Base-by-base conservation (phyloP, 2,888 invertebrate genomes). In the Podotricha telesiphe region DNA sequence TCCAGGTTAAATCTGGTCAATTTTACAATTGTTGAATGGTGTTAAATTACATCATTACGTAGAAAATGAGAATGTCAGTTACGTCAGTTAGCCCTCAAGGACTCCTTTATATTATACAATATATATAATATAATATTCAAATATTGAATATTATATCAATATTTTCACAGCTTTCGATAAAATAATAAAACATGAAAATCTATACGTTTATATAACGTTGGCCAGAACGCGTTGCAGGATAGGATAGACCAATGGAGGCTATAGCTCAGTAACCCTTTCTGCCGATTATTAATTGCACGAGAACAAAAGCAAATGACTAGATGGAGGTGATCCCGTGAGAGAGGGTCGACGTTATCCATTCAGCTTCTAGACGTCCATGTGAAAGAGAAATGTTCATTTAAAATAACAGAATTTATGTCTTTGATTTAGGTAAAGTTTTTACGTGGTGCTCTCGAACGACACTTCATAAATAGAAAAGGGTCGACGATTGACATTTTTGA, bases 221-320 rank as follows among this genome's bases (percentile, higher is more conserved):
- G 80, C 75, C 76, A 80, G 79, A 79, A 80, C 10, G 79, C 81
- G 76, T 79, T 81, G 83, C 83, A 87, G 87, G 91, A 90, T 89
- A 87, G 87, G 91, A 90, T 89, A 90, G 86, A 84, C 86, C 85
- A 84, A 86, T 86, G 86, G 86, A 83, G 88, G 85, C 80, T 84
- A 89, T 82, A 89, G 88, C 85, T 86, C 80, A 83, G 85, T 86
- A 86, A 89, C 90, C 90, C 70, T 89, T 87, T 83, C 88, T 88
- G 89, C 79, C 84, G 81, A 89, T 91, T 92, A 92, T 92, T 93
- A 93, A 92, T 93, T 92, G 91, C 91, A 83, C 81, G 82, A 85
- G 93, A 91, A 93, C 92, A 92, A 93, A 92, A 91, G 92, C 92
- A 92, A 92, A 92, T 92, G 92, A 91, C 91, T 91, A 83, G 86